These are phyloP conservation scores for Saccopteryx leptura DNA, from an alignment of 2,113 vertebrate genomes.

Conservation along the genomic window DNA sequence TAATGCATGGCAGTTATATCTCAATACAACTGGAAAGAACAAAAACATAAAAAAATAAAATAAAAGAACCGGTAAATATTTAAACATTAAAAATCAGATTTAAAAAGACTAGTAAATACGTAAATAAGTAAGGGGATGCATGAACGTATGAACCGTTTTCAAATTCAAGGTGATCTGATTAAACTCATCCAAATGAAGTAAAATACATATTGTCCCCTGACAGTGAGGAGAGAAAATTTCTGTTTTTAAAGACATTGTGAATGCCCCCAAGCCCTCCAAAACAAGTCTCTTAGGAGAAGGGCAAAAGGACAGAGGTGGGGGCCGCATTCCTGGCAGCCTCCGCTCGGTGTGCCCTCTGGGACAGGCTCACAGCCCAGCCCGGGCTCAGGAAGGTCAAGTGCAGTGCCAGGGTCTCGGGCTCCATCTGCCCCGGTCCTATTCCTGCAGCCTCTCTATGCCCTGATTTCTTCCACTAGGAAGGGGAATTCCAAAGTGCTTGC, in stretches of 20 bases:
- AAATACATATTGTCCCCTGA: not conserved
- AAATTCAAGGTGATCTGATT: not conserved
- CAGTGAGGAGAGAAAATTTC: not conserved
- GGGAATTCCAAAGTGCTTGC: no score
- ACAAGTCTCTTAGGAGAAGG: no score
- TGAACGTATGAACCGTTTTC: not conserved
- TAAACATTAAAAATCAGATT: not conserved
- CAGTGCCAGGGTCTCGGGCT: accelerated
- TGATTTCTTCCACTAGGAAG: not conserved
- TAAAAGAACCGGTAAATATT: not conserved
- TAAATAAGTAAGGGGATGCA: not conserved
- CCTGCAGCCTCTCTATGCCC: no score
- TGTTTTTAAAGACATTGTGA: not conserved
- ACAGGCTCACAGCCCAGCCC: accelerated
- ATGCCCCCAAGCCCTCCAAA: no score
- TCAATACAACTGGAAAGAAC: not conserved
- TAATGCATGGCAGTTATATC: not conserved
- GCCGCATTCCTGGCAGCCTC: accelerated
- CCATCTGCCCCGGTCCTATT: accelerated
- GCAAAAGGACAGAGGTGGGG: accelerated
- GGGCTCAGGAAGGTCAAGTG: no score
- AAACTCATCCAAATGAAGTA: not conserved
- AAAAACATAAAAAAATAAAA: not conserved
- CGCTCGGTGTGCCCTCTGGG: no score
- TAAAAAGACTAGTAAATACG: not conserved